phyloP scores from a whole-genome alignment of 2,797 vertebrate genomes.

The Crocodylus rhombifer region DNA sequence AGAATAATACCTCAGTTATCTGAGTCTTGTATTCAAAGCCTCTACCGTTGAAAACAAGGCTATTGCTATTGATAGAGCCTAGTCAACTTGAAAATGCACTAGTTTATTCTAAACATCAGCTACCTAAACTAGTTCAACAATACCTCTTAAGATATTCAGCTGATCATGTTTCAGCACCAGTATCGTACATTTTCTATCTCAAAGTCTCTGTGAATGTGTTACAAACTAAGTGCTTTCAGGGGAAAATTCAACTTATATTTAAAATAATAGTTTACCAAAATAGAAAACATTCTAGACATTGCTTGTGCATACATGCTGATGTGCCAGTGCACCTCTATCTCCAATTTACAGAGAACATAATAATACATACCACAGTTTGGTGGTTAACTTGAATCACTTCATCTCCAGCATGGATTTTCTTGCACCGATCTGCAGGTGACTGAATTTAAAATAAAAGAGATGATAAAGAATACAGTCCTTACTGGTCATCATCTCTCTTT shows the following conservation, averaged over 20 bases:
- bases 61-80: background rate
- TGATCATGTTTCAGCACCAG: background rate
- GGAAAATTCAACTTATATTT: conserved; percentile 1
- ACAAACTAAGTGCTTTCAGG: background rate
- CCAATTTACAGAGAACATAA: conserved; percentile 82
- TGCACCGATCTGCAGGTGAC: conserved; percentile 98
- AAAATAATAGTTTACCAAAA: conserved; percentile 50
- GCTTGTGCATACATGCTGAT: conserved; percentile 54
- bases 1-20: background rate
- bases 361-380: conserved; percentile 96
- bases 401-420: conserved; percentile 99
- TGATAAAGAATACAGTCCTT: conserved; percentile 79
- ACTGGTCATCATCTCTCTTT: conserved; percentile 75
- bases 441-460: conserved; percentile 85
- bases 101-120: background rate
- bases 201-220: background rate
- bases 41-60: background rate
- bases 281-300: conserved; percentile 58
- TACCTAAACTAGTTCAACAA: background rate
- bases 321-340: conserved; percentile 66
- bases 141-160: background rate
- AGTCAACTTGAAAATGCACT: conserved; percentile 3
- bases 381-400: conserved; percentile 99
- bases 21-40: background rate
- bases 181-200: background rate